These are phyloP conservation scores for Bombus confusus DNA, from an alignment of 1,140 invertebrate genomes.

Conservation along the genomic window DNA sequence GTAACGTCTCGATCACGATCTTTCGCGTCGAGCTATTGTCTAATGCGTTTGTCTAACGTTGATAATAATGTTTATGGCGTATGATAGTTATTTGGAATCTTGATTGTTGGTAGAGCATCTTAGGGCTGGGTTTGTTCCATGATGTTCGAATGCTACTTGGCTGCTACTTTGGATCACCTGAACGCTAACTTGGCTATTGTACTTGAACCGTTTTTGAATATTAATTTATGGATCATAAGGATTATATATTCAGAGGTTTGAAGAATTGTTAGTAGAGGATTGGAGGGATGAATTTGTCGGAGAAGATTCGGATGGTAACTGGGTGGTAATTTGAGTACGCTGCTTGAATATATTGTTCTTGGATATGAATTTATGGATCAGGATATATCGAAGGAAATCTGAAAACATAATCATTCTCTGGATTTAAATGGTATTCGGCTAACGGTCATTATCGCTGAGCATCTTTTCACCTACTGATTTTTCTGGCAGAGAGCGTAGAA, in stretches of 20 bases:
- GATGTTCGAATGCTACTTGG: no score
- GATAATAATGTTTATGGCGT: not conserved
- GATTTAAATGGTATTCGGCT: constrained; percentile 34
- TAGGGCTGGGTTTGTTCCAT: no score
- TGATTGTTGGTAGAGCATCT: not conserved
- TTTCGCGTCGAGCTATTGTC: not conserved
- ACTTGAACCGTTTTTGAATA: no score
- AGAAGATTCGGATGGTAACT: no score
- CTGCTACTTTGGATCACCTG: no score
- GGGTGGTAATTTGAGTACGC: not conserved
- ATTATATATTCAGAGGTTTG: no score
- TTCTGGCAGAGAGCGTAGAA: constrained; percentile 38
- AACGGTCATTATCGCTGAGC: constrained; percentile 8
- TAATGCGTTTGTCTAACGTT: not conserved
- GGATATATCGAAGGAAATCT: not conserved
- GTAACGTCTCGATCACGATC: not conserved
- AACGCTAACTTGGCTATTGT: no score
- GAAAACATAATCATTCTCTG: not conserved
- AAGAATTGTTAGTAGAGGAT: no score
- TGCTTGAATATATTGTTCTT: not conserved
- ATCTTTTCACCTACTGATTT: constrained; percentile 31
- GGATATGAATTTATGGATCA: not conserved
- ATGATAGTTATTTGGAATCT: not conserved
- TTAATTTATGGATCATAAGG: no score
- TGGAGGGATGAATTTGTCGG: not conserved